Conservation (phyloP, 2,888 invertebrate species). For the Cosmopolites sordidus region DNA sequence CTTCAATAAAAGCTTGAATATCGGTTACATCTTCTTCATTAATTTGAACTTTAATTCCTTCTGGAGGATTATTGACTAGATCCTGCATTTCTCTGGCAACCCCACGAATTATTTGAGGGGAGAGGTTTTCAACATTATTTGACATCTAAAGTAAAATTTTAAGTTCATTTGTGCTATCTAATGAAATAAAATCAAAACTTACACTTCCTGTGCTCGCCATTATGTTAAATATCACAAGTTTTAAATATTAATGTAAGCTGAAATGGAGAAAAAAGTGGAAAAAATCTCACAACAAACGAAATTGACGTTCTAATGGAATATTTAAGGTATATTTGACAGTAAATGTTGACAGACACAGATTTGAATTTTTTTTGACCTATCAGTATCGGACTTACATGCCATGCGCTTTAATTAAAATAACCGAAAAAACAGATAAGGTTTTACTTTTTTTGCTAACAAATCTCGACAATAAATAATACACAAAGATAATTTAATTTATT, state of each 20-base stretch:
- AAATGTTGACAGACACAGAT: conserved; percentile 31
- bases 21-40: conserved; percentile 93
- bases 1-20: conserved; percentile 87
- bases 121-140: conserved; percentile 86
- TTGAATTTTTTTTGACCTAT: conserved; percentile 33
- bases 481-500: no score
- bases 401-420: conserved; percentile 1
- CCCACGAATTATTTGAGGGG: conserved; percentile 85
- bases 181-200: conserved; percentile 24
- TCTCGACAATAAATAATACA: no score
- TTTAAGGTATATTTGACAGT: conserved; percentile 13
- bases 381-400: neutral
- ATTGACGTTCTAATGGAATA: conserved; percentile 30
- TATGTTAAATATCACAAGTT: conserved; percentile 17
- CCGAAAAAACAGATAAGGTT: no score
- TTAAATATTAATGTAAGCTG: conserved; percentile 8
- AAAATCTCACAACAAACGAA: conserved; percentile 35
- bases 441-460: no score
- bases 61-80: conserved; percentile 76
- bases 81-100: conserved; percentile 86
- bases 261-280: conserved; percentile 22
- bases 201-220: conserved; percentile 34
- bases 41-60: conserved; percentile 84
- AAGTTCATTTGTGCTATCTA: neutral
- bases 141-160: conserved; percentile 60